A percentile compares a stretch with the other conserved stretches of the same genome.
Conservation (phyloP, 2,888 invertebrate species). For the Pedicia rivosa region DNA sequence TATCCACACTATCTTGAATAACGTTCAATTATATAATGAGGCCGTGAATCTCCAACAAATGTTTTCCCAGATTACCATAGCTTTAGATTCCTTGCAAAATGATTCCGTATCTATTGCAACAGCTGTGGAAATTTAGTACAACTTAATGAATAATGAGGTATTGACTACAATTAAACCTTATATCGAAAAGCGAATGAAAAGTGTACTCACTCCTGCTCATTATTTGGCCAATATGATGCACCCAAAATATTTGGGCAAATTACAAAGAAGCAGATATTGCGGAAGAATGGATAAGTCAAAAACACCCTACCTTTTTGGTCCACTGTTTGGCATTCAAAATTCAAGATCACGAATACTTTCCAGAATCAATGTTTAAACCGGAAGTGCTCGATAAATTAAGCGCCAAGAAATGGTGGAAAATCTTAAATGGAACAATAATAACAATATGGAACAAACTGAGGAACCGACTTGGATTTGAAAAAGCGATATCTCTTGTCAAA, state of each 20-base stretch:
- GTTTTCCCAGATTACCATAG: neutral
- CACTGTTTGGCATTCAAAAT: slow-evolving; percentile 1
- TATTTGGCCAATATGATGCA: neutral
- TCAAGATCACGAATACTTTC: neutral
- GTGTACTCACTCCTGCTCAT: neutral
- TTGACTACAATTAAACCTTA: neutral
- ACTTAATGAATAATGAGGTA: neutral
- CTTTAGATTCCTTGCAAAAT: neutral
- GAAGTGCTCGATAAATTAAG: neutral
- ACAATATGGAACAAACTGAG: no score
- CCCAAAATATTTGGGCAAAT: neutral
- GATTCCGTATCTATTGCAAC: neutral
- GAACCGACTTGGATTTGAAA: no score
- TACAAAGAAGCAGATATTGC: neutral
- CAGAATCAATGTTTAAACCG: neutral
- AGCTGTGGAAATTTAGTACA: neutral
- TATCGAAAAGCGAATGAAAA: neutral
- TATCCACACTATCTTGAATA: slow-evolving; percentile 12
- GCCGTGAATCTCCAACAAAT: neutral
- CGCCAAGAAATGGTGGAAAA: neutral
- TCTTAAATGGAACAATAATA: neutral
- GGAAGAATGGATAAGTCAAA: neutral
- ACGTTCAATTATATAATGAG: slow-evolving; percentile 16
- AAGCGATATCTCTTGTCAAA: no score
- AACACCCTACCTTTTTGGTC: neutral